A percentile compares a stretch with the other conserved stretches of the same genome.
phyloP scores from a whole-genome alignment of 1,140 invertebrate genomes.

The Dysdera silvatica region DNA sequence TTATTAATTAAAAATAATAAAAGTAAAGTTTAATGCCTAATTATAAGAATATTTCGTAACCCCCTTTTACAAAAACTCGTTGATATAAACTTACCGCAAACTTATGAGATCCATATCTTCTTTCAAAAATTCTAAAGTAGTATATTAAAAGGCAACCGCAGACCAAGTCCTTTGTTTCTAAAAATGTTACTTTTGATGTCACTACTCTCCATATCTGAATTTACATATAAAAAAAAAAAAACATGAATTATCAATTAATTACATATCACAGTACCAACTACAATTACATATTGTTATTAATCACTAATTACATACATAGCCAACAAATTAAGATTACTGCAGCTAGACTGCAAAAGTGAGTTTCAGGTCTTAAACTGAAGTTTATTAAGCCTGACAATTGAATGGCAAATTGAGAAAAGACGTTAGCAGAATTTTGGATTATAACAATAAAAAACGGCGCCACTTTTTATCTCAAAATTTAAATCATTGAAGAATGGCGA shows the following conservation, averaged over 20 bases:
- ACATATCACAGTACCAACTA: no score
- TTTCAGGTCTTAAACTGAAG: no score
- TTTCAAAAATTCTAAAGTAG: constrained; percentile 53
- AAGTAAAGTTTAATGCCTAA: neutral
- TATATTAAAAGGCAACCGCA: constrained; percentile 50
- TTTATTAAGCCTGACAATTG: no score
- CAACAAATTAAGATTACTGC: no score
- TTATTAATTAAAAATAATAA: neutral
- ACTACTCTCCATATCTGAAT: constrained; percentile 48
- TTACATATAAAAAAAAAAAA: constrained; percentile 22
- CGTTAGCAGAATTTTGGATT: no score
- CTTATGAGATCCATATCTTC: constrained; percentile 51
- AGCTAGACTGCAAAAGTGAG: no score
- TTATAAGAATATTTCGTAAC: neutral
- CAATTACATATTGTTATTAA: no score
- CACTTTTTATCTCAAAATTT: no score
- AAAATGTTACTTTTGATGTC: constrained; percentile 47
- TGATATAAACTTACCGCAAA: constrained; percentile 44
- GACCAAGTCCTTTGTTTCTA: constrained; percentile 51
- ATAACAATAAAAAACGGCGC: no score
- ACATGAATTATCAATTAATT: no score
- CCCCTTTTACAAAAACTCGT: neutral
- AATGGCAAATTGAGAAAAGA: no score
- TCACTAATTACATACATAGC: no score
- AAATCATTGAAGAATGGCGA: neutral